These are phyloP conservation scores for Galeopterus variegatus DNA, from an alignment of 2,113 vertebrate species.

Conservation along the genomic window DNA sequence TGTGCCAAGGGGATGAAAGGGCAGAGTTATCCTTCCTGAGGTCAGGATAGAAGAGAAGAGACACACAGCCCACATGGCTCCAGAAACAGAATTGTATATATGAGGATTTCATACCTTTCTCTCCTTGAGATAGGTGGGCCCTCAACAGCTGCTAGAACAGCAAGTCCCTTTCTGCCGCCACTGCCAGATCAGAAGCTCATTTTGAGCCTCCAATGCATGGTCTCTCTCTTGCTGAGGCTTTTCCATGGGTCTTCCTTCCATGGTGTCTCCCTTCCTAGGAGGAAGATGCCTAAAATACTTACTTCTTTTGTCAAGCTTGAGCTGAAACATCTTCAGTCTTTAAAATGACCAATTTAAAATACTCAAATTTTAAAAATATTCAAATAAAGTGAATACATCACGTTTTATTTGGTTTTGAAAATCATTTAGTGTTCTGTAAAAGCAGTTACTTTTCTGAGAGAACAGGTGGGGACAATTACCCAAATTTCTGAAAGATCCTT, in stretches of 20 bases:
- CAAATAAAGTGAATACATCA: slow-evolving; percentile 47
- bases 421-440: neutral
- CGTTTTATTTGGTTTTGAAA: slow-evolving; percentile 20
- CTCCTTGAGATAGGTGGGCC: neutral
- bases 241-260: neutral
- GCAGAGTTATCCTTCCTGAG: slow-evolving; percentile 1
- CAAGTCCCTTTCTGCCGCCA: slow-evolving; percentile 6
- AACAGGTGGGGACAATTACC: neutral
- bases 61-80: neutral
- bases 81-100: neutral
- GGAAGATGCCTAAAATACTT: neutral
- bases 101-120: neutral
- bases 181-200: neutral
- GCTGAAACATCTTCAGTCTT: neutral
- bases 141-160: neutral
- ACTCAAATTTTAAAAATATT: slow-evolving; percentile 48
- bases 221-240: neutral
- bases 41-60: neutral
- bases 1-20: slow-evolving; percentile 15
- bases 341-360: slow-evolving; percentile 27
- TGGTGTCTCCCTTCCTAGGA: neutral
- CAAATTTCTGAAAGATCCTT: slow-evolving; percentile 24
- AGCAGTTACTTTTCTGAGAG: slow-evolving; percentile 10
- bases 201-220: neutral
- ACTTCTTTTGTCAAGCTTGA: neutral